phyloP scores from a whole-genome alignment of 53 echinoderm and acorn worm species.

The Echinarachnius parma region DNA sequence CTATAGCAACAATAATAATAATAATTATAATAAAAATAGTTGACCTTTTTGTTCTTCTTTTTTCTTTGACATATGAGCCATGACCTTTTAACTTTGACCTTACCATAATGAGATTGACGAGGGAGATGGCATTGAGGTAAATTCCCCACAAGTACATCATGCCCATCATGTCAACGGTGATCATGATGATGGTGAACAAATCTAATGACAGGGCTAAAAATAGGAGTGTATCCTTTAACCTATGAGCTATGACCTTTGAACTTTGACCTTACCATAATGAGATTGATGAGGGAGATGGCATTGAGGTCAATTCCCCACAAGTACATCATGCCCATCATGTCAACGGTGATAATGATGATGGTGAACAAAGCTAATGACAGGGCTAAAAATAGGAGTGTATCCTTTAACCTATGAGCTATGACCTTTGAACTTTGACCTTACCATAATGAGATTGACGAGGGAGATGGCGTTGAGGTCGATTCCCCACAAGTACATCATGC shows the following conservation, averaged over 20 bases:
- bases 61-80: too few relatives aligned
- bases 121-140: constrained; percentile 76
- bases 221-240: too few relatives aligned
- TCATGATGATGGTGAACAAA: constrained; percentile 81
- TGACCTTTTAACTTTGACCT: too few relatives aligned
- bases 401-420: too few relatives aligned
- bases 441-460: constrained; percentile 94
- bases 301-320: constrained; percentile 68
- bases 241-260: too few relatives aligned
- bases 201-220: too few relatives aligned
- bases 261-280: constrained; percentile 96
- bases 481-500: constrained; percentile 84
- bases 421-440: too few relatives aligned
- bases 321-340: constrained; percentile 70
- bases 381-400: too few relatives aligned
- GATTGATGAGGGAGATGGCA: constrained; percentile 91
- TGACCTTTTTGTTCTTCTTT: too few relatives aligned
- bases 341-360: constrained; percentile 71
- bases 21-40: too few relatives aligned
- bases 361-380: too few relatives aligned
- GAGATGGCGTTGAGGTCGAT: constrained; percentile 90
- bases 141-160: constrained; percentile 70
- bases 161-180: constrained; percentile 68
- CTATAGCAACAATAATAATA: too few relatives aligned
- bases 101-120: constrained; percentile 97